These are phyloP conservation scores for Datnioides undecimradiatus DNA, from an alignment of 2,113 vertebrate species.

Conservation along the genomic window DNA sequence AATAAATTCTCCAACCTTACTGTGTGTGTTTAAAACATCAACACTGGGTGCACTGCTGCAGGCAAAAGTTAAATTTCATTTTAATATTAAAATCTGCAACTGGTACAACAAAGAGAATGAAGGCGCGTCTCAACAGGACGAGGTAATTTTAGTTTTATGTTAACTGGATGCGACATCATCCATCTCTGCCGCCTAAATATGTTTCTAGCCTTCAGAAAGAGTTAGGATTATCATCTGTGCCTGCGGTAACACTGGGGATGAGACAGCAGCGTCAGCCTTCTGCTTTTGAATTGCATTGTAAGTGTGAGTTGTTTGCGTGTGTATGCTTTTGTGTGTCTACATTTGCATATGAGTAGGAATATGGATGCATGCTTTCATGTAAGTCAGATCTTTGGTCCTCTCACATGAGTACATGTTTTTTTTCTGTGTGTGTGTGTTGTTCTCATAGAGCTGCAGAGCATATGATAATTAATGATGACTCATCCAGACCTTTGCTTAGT, in stretches of 20 bases:
- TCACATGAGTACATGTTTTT: no score
- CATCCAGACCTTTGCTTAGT: constrained; percentile 58
- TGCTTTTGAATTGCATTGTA: constrained; percentile 14
- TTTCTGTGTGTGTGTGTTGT: constrained; percentile 9
- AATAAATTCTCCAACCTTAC: constrained; percentile 8
- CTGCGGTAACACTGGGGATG: constrained; percentile 33
- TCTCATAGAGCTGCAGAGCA: constrained; percentile 43
- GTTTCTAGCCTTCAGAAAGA: constrained; percentile 45
- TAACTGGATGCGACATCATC: constrained; percentile 43
- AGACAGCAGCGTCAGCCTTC: constrained; percentile 24
- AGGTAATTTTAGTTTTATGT: constrained; percentile 14
- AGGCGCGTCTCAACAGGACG: neutral
- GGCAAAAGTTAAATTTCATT: neutral
- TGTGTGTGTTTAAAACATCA: neutral
- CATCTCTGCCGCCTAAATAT: constrained; percentile 38
- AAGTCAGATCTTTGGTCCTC: constrained; percentile 15
- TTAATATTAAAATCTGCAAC: neutral
- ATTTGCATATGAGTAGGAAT: constrained; percentile 34
- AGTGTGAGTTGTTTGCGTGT: neutral
- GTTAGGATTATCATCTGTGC: constrained; percentile 40
- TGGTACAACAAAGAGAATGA: neutral
- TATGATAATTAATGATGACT: constrained; percentile 67
- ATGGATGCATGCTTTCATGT: constrained; percentile 10
- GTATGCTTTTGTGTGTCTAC: neutral
- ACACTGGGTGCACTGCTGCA: neutral